A percentile compares a stretch with the other conserved stretches of the same genome.
These are phyloP conservation scores for Pandemis cinnamomeana DNA, from an alignment of 2,888 invertebrate species.

Conservation along the genomic window DNA sequence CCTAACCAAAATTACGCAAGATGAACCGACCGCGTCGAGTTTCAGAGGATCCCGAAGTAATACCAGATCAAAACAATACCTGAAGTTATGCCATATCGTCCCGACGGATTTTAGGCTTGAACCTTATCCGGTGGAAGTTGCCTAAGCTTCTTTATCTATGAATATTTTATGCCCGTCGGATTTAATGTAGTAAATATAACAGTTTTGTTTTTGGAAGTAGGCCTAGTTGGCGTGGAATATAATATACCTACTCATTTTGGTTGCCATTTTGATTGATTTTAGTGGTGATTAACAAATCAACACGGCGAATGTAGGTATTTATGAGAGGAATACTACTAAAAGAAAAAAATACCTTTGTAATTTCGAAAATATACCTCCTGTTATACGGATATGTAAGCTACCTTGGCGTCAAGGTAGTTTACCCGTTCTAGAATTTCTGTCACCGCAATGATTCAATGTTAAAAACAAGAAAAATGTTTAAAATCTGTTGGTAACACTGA, in stretches of 20 bases:
- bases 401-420: too few species aligned
- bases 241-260: neutral
- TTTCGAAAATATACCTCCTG: too few species aligned
- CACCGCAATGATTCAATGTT: too few species aligned
- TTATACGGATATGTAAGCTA: too few species aligned
- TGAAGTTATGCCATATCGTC: constrained; percentile 24
- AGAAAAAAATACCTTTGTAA: too few species aligned
- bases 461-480: too few species aligned
- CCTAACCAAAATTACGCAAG: neutral
- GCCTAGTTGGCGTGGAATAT: neutral
- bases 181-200: constrained; percentile 2
- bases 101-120: constrained; percentile 14
- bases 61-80: constrained; percentile 25
- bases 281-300: too few species aligned
- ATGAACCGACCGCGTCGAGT: constrained; percentile 7
- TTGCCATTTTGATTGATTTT: neutral
- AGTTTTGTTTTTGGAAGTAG: neutral
- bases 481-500: too few species aligned
- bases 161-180: constrained; percentile 3
- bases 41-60: constrained; percentile 26
- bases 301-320: too few species aligned
- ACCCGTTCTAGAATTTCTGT: too few species aligned
- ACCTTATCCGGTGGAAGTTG: constrained; percentile 12
- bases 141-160: constrained; percentile 1
- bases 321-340: too few species aligned